Evolutionary conservation across 1,140 invertebrate genomes (phyloP).

Genomic region (Pseudomyrmex cubaensis): DNA sequence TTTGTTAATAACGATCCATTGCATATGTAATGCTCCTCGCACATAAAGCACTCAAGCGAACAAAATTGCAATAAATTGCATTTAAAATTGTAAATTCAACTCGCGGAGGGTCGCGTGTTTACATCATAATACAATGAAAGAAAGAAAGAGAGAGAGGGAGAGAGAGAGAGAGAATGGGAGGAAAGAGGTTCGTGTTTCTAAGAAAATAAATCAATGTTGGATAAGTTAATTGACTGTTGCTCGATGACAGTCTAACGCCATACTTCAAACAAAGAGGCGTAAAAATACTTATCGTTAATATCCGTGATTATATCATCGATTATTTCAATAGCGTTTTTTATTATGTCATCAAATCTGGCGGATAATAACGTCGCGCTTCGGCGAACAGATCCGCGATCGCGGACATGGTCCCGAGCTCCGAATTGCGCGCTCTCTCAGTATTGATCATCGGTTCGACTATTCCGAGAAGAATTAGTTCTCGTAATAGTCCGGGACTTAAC

Average conservation of each 20-base stretch:
- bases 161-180: too few species aligned
- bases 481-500: constrained; percentile 19
- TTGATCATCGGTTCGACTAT: neutral
- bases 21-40: too few species aligned
- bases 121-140: constrained; percentile 14
- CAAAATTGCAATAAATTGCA: constrained; percentile 5
- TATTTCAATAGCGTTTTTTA: constrained; percentile 55
- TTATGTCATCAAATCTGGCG: constrained; percentile 52
- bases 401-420: too few species aligned
- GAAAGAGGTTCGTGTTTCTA: constrained; percentile 29
- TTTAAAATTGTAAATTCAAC: constrained; percentile 16
- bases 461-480: constrained; percentile 25
- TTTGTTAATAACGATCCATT: neutral
- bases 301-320: constrained; percentile 61
- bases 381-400: constrained; percentile 1
- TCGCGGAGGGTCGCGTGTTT: constrained; percentile 5
- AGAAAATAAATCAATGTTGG: constrained; percentile 48
- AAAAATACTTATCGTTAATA: constrained; percentile 54
- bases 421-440: neutral
- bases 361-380: constrained; percentile 48
- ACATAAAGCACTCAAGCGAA: neutral
- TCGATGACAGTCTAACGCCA: constrained; percentile 40
- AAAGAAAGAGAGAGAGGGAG: neutral
- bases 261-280: constrained; percentile 21
- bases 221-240: constrained; percentile 47